Base-by-base conservation (phyloP, 2,113 vertebrate species). In the Salvelinus namaycush region DNA sequence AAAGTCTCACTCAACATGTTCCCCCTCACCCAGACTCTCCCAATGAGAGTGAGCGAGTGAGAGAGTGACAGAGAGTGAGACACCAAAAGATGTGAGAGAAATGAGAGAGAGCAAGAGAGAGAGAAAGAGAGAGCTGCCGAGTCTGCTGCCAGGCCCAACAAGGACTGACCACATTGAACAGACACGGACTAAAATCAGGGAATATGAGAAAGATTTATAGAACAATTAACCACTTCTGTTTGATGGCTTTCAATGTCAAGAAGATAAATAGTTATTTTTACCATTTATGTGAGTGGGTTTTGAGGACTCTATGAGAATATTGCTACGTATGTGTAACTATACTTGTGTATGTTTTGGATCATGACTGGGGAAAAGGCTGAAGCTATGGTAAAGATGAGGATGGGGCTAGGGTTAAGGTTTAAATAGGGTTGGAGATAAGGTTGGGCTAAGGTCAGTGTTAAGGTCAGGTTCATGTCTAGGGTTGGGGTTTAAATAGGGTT, bases 271-370 rank as follows among this genome's bases (percentile, higher is more conserved):
- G 74, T 82, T 82, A 84, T 70, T 81, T 64, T 62, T 44, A 44
- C 39, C 39, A 90, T 83, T 79, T 79, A 80, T 74, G 80, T 87
- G 86, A 85, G 88, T 88, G 75, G 70, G 59, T 76, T 76, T 72
- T 31, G 24, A 1, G 3, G 20, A 51, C 39, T 77, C 59, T 72
- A 68, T 79, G 77, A 80, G 34, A 73, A 73, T 70, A 26, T 70
- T 22, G 39, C 39, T 44, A 16, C 1, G 59, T 20, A 14, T 14
- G 57, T 20, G 14, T 2, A 22, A 4, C 20, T n/a, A 20, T 60
- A n/a, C 20, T 31, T 31, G 31, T 31, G 14, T 44, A 44, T 44
- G 39, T 44, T 44, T 44, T 44, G 51, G 16, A 54, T 18, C 14
- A 16, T 18, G 16, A 18, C 51, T 54, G 3, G 4, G 1, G 12